Conservation (phyloP, 2,113 vertebrate genomes). For the Nibea coibor region DNA sequence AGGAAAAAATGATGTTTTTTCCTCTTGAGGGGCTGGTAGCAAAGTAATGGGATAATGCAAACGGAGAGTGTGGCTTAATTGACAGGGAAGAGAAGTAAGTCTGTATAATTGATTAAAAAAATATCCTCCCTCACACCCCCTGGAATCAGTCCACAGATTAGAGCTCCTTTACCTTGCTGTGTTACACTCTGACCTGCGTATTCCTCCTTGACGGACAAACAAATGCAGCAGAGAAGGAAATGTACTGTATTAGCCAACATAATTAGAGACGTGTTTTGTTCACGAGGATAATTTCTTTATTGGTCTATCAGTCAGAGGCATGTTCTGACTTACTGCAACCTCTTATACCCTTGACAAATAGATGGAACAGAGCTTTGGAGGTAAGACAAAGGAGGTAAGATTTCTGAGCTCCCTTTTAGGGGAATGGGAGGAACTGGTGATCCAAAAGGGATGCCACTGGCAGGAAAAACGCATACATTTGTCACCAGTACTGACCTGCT, state of each 20-base stretch:
- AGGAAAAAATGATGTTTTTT: constrained; percentile 19
- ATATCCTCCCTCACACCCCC: constrained; percentile 29
- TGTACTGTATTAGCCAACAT: constrained; percentile 33
- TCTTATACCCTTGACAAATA: constrained; percentile 30
- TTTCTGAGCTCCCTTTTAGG: constrained; percentile 23
- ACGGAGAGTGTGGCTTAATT: constrained; percentile 68
- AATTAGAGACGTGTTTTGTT: constrained; percentile 56
- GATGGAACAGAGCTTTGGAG: constrained; percentile 39
- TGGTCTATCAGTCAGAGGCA: constrained; percentile 47
- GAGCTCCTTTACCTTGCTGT: constrained; percentile 58
- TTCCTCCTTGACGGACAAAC: constrained; percentile 30
- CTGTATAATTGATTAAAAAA: constrained; percentile 75
- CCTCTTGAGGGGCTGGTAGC: constrained; percentile 33
- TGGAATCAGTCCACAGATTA: constrained; percentile 63
- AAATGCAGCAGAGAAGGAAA: constrained; percentile 30
- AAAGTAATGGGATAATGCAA: constrained; percentile 73
- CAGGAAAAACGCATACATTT: constrained; percentile 57
- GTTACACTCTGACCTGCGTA: constrained; percentile 44
- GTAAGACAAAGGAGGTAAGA: constrained; percentile 34
- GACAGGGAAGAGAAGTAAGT: constrained; percentile 71
- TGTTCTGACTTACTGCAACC: constrained; percentile 23
- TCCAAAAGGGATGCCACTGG: constrained; percentile 60
- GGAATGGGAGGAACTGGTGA: constrained; percentile 29
- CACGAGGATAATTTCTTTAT: constrained; percentile 43
- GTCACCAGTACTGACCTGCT: constrained; percentile 46